Base-by-base conservation (phyloP, 2,113 vertebrate species). In the Myodes glareolus region DNA sequence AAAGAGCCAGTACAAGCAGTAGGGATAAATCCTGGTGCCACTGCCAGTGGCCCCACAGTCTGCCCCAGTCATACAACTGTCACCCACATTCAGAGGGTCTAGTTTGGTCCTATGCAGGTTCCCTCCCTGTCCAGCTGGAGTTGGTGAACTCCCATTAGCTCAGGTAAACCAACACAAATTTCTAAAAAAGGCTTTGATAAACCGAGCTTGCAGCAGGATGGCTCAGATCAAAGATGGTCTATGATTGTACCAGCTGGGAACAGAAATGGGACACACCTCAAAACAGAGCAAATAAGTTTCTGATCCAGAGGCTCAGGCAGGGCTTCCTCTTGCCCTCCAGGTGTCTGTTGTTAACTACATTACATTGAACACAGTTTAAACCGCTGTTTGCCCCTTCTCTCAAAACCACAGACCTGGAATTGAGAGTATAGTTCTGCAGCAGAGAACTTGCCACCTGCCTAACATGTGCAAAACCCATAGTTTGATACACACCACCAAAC, bases 301-400 rank as follows among this genome's bases (percentile, higher is more conserved):
- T 0, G 19, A 14, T 42, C 42, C 0, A 0, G 17, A 55, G 84
- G 9, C 29, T 73, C 23, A 58, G 23, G 55, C 25, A 36, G 55
- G 88, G 33, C 39, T 12, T 29, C 31, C 33, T 39, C 21, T 50
- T 0, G 6, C 47, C 29, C 17, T 63, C 58, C 55, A 8, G 63
- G 36, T 0, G 1, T 61, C 78, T 27, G 1, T 58, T 4, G n/a
- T 5, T 39, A 42, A 50, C 70, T 1, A 5, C 4, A 23, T 36
- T 4, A 29, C 42, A 31, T 9, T 1, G 8, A 6, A 67, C 58
- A 85, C 75, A 29, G 58, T 16, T 17, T 75, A 21, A n/a, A 58
- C 36, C 23, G 6, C 47, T 1, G 36, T 50, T 63, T 16, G 47
- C 42, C 36, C 2, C 23, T 61, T 52, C 47, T 58, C 17, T 39